Evolutionary conservation across 2,113 vertebrate genomes (phyloP).

Genomic region (Danionella cerebrum): DNA sequence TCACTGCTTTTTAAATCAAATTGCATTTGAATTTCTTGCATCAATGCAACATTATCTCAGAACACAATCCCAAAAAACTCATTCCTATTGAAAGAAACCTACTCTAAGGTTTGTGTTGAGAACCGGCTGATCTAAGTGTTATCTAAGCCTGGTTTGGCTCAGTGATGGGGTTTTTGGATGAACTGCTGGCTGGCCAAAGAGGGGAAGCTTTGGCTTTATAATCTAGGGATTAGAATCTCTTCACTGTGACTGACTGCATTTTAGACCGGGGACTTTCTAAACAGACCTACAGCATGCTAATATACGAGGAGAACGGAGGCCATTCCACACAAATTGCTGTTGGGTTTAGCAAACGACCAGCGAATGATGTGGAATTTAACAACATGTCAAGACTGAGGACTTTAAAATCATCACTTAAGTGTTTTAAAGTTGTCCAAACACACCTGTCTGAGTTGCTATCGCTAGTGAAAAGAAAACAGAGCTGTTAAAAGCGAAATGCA

Average conservation of each 20-base stretch:
- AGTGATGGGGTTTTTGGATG: not conserved
- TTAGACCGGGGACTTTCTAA: not conserved
- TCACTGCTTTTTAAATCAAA: no score
- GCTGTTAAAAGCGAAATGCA: not conserved
- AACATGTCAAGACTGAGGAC: not conserved
- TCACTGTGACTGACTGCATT: not conserved
- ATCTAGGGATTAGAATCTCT: conserved; percentile 1
- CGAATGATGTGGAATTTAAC: not conserved
- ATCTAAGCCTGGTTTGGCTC: not conserved
- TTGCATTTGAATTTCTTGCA: no score
- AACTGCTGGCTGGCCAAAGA: conserved; percentile 2
- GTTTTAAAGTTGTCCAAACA: not conserved
- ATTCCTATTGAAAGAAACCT: not conserved
- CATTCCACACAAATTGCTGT: not conserved
- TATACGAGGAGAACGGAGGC: not conserved
- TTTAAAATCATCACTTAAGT: not conserved
- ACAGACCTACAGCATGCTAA: not conserved
- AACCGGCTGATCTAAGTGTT: not conserved
- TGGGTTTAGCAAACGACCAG: not conserved
- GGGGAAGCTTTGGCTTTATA: conserved; percentile 21
- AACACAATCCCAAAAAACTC: no score
- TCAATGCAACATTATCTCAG: no score
- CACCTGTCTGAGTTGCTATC: not conserved
- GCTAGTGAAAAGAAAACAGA: not conserved
- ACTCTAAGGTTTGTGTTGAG: not conserved